Evolutionary conservation across 2,113 vertebrate genomes (phyloP), one percentile per base, ranked within the genome.

Genomic region (Pachycephala philippinensis): DNA sequence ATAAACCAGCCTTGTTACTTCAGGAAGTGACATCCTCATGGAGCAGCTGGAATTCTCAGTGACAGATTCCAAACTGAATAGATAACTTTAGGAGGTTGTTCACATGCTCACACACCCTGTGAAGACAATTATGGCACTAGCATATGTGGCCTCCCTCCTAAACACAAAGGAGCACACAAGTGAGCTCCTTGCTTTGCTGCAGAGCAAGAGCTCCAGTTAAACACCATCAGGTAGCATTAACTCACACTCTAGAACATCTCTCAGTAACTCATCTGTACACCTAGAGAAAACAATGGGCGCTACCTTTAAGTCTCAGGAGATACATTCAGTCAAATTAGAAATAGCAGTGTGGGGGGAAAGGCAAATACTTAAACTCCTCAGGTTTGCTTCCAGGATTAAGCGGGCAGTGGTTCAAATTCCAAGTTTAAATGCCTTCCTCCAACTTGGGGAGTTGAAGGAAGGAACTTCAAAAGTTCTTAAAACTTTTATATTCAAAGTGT

Each of bases 1-100:
- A 69, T 10, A 40, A 91, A 47, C 30, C 57, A 37, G 57, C 19
- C n/a, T 44, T 40, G 19, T 49, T 60, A 60, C 33, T 59, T 80
- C 50, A n/a, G 54, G 21, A 40, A 79, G 31, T 13, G 68, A 72
- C 2, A 0, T 26, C 6, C 15, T 20, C 2, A 1, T 2, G 37
- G 9, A 95, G 26, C 20, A 64, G 49, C 31, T 16, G 3, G 44
- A 69, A 84, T 56, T 72, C 27, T 26, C 61, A 63, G 56, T 20
- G 35, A 75, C 1, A 61, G 28, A 77, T 8, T 69, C 57, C 75
- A 66, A 81, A 68, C 35, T 44, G 53, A 59, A n/a, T 2, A 59
- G 42, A 31, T 3, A 53, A 39, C 68, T 89, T 54, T 8, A 40
- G 42, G 42, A 56, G 42, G 71, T 16, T 40, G n/a, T 40, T 47